A percentile compares a stretch with the other conserved stretches of the same genome.
phyloP scores from a whole-genome alignment of 2,113 vertebrate species.

The Scytalopus superciliaris region DNA sequence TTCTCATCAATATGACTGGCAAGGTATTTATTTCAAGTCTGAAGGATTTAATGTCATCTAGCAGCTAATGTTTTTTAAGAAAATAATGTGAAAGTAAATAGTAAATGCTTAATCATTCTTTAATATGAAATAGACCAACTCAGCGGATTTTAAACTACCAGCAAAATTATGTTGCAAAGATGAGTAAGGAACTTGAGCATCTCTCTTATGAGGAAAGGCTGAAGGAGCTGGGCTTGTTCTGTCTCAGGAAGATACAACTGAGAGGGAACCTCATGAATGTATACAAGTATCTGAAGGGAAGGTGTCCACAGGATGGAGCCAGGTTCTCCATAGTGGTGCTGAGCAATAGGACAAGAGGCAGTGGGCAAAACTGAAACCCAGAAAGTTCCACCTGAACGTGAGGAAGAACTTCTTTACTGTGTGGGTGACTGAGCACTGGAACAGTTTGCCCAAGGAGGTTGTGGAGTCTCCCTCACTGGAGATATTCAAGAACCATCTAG shows the following conservation, averaged over 20 bases:
- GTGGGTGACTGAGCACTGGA: neutral
- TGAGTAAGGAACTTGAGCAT: no score
- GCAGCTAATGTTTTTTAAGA: neutral
- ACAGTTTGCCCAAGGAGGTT: neutral
- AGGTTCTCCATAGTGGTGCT: neutral
- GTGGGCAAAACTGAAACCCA: neutral
- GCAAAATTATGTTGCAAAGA: neutral
- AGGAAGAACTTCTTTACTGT: neutral
- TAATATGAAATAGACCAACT: neutral
- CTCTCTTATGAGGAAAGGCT: neutral
- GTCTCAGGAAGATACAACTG: neutral
- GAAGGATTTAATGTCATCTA: neutral
- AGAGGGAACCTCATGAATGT: neutral
- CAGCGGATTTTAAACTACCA: neutral
- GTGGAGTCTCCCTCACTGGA: neutral
- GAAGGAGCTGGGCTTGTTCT: neutral
- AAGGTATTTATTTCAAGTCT: neutral
- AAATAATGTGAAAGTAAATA: neutral
- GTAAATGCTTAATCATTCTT: neutral
- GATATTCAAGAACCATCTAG: neutral
- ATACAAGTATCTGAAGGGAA: neutral
- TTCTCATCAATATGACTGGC: neutral
- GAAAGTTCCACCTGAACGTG: neutral
- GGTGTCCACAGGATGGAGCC: neutral
- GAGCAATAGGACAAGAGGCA: neutral